Base-by-base conservation (phyloP, 53 echinoderm and acorn worm genomes). In the Henricia sp. region DNA sequence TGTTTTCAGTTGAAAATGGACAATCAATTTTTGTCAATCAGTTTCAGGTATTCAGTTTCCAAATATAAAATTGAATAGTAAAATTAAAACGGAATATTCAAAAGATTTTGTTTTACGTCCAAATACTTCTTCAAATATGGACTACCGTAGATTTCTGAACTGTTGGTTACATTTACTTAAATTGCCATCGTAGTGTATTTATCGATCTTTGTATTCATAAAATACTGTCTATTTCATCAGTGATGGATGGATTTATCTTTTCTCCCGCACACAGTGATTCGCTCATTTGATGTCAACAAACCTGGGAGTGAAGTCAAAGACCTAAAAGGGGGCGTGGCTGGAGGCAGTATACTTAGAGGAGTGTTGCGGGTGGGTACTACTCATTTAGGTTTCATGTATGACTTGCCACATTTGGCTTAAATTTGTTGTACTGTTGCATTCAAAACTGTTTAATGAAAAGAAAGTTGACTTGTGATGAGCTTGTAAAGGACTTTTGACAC, bases 221-320 rank as follows among this genome's bases (percentile, higher is more conserved):
- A n/a, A 14, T 46, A 8, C 48, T 10, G 14, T 14, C 8, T 46
- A 14, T 14, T 46, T 8, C n/a, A n/a, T n/a, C n/a, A n/a, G n/a
- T n/a, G n/a, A n/a, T n/a, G n/a, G n/a, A n/a, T n/a, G n/a, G n/a
- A n/a, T n/a, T n/a, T n/a, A 12, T 55, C 5, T 55, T 8, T 55
- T 55, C 5, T 70, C 24, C 10, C 27, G 28, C 54, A 6, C 1
- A 26, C 77, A 95, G 99, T 97, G 58, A 97, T 97, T 60, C 88
- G 99, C 23, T 97, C 99, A 10, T 97, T 97, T 90, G 99, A 97
- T 89, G 99, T 97, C 33, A 97, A 97, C 69, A 97, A 97, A 82
- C 99, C 99, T 1, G 99, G 99, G 42, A 95, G 99, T 86, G 99
- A 97, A 71, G 99, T 97, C n/a, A 74, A 88, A 26, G 99, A 97